Evolutionary conservation across 2,888 invertebrate species (phyloP).

Genomic region (Melanostoma mellinum): DNA sequence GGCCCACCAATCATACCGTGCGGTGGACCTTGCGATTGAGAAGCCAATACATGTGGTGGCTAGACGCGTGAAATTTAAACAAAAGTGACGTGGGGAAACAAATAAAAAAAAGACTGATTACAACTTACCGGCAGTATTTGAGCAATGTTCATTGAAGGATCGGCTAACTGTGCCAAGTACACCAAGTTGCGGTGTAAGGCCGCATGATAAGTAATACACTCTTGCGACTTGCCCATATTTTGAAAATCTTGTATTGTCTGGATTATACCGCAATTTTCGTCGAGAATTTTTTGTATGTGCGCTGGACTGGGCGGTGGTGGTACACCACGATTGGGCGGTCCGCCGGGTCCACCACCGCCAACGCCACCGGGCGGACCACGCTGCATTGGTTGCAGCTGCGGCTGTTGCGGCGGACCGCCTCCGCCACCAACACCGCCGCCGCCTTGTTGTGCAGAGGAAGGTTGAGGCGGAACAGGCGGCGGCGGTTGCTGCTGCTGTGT

Average conservation of each 20-base stretch:
- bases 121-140: slow-evolving; percentile 91
- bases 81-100: neutral
- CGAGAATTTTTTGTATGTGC: slow-evolving; percentile 97
- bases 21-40: slow-evolving; percentile 80
- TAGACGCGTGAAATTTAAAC: slow-evolving; percentile 74
- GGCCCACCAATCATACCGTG: slow-evolving; percentile 79
- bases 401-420: slow-evolving; percentile 75
- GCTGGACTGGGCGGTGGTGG: slow-evolving; percentile 90
- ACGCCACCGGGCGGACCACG: slow-evolving; percentile 75
- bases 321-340: slow-evolving; percentile 83
- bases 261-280: slow-evolving; percentile 98
- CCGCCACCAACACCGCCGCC: slow-evolving; percentile 74
- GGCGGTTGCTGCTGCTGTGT: slow-evolving; percentile 82
- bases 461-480: slow-evolving; percentile 74
- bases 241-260: slow-evolving; percentile 98
- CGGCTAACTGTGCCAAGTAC: slow-evolving; percentile 97
- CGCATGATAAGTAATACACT: slow-evolving; percentile 97
- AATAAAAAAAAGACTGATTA: neutral
- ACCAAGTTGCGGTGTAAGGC: slow-evolving; percentile 97
- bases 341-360: slow-evolving; percentile 75
- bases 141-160: slow-evolving; percentile 96
- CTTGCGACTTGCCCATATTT: slow-evolving; percentile 95
- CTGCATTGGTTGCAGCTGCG: slow-evolving; percentile 75
- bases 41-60: slow-evolving; percentile 84
- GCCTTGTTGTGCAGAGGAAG: slow-evolving; percentile 75